A percentile compares a stretch with the other conserved stretches of the same genome.
These are phyloP conservation scores for Dryocosmus kuriphilus DNA, from an alignment of 2,888 invertebrate species.

Conservation along the genomic window DNA sequence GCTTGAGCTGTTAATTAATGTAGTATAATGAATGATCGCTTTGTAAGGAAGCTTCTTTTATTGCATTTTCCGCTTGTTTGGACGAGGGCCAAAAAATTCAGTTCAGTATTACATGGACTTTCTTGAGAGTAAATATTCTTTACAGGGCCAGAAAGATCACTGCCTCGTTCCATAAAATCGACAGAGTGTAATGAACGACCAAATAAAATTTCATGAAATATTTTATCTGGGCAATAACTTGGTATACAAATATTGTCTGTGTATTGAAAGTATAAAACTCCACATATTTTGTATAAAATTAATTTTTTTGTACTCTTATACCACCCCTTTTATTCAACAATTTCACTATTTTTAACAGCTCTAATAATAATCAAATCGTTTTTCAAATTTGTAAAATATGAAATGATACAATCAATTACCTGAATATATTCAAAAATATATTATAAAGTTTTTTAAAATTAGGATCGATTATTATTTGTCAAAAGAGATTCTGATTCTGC, in stretches of 20 bases:
- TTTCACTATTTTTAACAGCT: no score
- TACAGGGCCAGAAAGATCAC: not conserved
- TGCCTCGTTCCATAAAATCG: slow-evolving; percentile 4
- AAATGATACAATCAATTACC: no score
- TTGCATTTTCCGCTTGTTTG: slow-evolving; percentile 5
- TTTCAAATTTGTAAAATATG: no score
- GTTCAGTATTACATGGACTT: slow-evolving; percentile 18
- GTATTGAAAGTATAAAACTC: no score
- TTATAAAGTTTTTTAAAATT: not conserved
- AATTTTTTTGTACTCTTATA: no score
- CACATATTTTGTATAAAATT: no score
- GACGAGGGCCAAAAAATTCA: not conserved
- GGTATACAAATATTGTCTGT: no score
- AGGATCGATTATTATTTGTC: not conserved
- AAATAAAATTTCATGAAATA: slow-evolving; percentile 16
- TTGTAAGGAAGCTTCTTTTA: not conserved
- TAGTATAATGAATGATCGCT: not conserved
- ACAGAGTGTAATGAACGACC: not conserved
- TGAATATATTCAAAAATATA: not conserved
- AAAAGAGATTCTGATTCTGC: not conserved
- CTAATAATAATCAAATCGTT: no score
- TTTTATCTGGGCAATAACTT: no score
- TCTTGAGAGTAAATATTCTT: slow-evolving; percentile 26
- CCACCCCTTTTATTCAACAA: no score
- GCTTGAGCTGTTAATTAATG: not conserved